phyloP scores from a whole-genome alignment of 2,888 invertebrate species.

The Fragum sueziense region DNA sequence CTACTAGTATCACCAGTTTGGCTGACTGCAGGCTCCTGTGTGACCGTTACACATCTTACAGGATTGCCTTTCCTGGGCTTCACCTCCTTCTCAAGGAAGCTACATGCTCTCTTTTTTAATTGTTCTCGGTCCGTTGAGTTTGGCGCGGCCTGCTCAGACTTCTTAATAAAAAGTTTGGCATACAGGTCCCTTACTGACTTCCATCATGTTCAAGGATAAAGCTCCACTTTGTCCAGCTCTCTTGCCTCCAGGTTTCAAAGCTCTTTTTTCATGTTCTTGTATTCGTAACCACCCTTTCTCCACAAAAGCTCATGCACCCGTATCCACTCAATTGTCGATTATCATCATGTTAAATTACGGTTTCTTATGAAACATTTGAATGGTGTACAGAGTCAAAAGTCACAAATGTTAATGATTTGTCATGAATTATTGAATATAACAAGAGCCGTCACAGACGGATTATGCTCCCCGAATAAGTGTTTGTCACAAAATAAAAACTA shows the following conservation, averaged over 20 bases:
- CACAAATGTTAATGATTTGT: no score
- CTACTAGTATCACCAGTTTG: background rate
- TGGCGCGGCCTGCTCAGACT: slow-evolving; percentile 37
- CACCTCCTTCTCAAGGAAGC: slow-evolving; percentile 33
- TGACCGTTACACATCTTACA: slow-evolving; percentile 26
- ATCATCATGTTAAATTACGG: no score
- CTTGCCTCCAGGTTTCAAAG: slow-evolving; percentile 32
- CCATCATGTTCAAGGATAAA: slow-evolving; percentile 31
- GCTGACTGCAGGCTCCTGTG: slow-evolving; percentile 31
- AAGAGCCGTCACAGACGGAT: no score
- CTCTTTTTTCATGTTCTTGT: slow-evolving; percentile 31
- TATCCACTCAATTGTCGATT: slow-evolving; percentile 38
- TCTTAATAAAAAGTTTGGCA: slow-evolving; percentile 32
- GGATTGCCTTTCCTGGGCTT: slow-evolving; percentile 34
- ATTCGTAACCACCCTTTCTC: slow-evolving; percentile 25
- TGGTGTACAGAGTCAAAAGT: no score
- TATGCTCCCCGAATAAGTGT: no score
- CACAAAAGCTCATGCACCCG: slow-evolving; percentile 36
- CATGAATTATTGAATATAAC: no score
- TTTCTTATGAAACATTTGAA: no score
- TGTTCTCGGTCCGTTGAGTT: slow-evolving; percentile 37
- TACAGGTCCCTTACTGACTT: slow-evolving; percentile 35
- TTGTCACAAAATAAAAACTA: no score
- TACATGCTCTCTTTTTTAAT: slow-evolving; percentile 30
- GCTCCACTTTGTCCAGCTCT: slow-evolving; percentile 31